Conservation (phyloP, 2,113 vertebrate species). For the Petrocephalus microphthalmus region DNA sequence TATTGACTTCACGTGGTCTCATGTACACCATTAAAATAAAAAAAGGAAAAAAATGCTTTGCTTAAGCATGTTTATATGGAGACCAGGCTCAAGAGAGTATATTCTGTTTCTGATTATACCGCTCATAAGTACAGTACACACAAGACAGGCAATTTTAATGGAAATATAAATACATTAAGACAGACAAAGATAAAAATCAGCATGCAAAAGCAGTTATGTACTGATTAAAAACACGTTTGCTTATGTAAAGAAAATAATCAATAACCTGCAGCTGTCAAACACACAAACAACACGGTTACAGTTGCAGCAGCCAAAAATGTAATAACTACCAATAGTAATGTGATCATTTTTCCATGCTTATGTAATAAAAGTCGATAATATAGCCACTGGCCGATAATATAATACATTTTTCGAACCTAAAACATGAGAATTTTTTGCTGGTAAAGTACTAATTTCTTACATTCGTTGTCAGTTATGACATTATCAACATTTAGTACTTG, state of each 20-base stretch:
- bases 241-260: not conserved
- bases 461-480: not conserved
- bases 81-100: not conserved
- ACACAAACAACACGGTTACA: not conserved
- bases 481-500: not conserved
- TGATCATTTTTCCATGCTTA: not conserved
- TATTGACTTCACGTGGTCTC: not conserved
- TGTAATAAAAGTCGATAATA: not conserved
- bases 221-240: not conserved
- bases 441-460: not conserved
- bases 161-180: not conserved
- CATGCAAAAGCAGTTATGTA: not conserved
- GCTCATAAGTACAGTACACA: not conserved
- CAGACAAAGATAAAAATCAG: not conserved
- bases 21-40: slow-evolving; percentile 9
- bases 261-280: not conserved
- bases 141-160: not conserved
- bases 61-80: not conserved
- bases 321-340: not conserved
- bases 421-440: not conserved
- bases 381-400: not conserved
- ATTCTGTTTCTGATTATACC: not conserved
- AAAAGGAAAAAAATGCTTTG: not conserved
- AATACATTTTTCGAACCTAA: not conserved
- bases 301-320: not conserved